Evolutionary conservation across 2,888 invertebrate genomes (phyloP).

Genomic region (Dione vanillae): DNA sequence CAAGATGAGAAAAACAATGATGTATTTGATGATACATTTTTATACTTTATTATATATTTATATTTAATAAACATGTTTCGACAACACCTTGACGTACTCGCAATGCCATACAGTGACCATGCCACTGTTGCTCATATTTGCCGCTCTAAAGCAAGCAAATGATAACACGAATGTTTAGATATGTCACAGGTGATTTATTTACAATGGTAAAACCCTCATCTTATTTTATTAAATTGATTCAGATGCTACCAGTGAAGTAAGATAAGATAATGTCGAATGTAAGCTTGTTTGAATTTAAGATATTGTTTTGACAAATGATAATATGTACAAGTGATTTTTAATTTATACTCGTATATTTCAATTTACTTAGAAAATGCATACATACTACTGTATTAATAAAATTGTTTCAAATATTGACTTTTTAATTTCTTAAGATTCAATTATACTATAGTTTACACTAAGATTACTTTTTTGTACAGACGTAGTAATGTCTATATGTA

Average conservation of each 20-base stretch:
- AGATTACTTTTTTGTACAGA: too few species aligned
- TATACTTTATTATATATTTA: conserved; percentile 4
- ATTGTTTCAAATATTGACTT: too few species aligned
- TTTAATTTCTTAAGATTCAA: too few species aligned
- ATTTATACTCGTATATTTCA: too few species aligned
- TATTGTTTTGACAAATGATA: not conserved
- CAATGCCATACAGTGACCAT: conserved; percentile 59
- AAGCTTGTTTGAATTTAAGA: conserved; percentile 28
- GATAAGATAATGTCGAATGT: conserved; percentile 64
- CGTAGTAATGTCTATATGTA: too few species aligned
- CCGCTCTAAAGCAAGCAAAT: conserved; percentile 53
- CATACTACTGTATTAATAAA: too few species aligned
- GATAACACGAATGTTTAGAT: conserved; percentile 56
- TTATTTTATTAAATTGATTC: conserved; percentile 70
- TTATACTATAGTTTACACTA: too few species aligned
- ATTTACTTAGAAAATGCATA: too few species aligned
- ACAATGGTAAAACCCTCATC: conserved; percentile 62
- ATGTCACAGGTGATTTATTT: conserved; percentile 68
- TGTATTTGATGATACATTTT: not conserved
- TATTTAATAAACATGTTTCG: conserved; percentile 33
- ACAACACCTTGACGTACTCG: conserved; percentile 40
- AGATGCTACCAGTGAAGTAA: conserved; percentile 64
- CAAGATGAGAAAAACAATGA: conserved; percentile 8
- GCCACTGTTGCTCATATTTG: conserved; percentile 66
- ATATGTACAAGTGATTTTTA: too few species aligned